Evolutionary conservation across 2,888 invertebrate species (phyloP).

Genomic region (Andrena chrysosceles): DNA sequence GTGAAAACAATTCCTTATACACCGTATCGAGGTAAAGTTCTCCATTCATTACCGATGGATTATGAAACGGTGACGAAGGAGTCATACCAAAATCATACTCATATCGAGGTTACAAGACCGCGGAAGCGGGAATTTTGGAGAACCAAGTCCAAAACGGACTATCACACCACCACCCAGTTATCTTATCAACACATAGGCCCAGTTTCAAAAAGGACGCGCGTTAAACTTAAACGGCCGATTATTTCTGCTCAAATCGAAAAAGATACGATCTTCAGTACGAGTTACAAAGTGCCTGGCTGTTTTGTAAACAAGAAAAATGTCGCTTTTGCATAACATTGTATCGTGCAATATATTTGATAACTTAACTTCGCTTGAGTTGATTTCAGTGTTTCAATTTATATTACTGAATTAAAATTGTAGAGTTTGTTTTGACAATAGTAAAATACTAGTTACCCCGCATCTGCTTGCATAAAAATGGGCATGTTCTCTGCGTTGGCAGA

Average conservation of each 20-base stretch:
- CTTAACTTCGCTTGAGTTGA: neutral
- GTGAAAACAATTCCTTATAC: conserved; percentile 43
- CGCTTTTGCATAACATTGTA: conserved; percentile 1
- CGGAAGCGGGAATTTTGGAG: conserved; percentile 45
- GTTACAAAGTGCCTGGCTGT: conserved; percentile 68
- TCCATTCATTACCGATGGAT: conserved; percentile 59
- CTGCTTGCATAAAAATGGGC: conserved; percentile 97
- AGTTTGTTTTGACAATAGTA: too few relatives aligned
- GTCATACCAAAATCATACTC: conserved; percentile 61
- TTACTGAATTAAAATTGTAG: neutral
- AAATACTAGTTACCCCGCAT: conserved; percentile 89
- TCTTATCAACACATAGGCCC: conserved; percentile 57
- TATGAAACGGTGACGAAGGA: conserved; percentile 63
- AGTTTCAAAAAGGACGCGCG: neutral
- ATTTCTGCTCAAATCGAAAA: conserved; percentile 53
- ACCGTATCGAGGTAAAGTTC: conserved; percentile 37
- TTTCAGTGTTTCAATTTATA: conserved; percentile 37
- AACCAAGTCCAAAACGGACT: conserved; percentile 67
- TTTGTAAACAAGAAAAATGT: conserved; percentile 49
- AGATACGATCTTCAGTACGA: conserved; percentile 67
- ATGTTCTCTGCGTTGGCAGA: conserved; percentile 96
- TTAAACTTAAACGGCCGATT: neutral
- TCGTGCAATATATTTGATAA: conserved; percentile 18
- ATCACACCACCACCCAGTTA: conserved; percentile 61
- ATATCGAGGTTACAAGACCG: conserved; percentile 15